Percentiles rank a stretch among this genome's conserved stretches.
phyloP scores from a whole-genome alignment of 30 jellyfish, hydroid and myxozoan species.

The Phacellophora camtschatica region DNA sequence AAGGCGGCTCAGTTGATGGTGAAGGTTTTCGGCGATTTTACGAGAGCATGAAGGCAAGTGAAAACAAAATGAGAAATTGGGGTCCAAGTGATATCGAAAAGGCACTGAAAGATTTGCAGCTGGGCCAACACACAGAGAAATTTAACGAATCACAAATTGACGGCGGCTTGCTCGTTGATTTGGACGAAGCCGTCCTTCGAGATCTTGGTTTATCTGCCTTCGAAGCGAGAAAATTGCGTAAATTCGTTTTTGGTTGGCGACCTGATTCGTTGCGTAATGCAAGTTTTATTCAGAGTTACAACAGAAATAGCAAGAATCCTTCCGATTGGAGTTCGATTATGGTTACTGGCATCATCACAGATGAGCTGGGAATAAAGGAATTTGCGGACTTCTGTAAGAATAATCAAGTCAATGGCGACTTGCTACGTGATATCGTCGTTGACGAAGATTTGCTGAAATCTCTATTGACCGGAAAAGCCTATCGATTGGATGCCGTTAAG shows the following conservation, averaged over 20 bases:
- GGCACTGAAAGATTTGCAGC: slow-evolving; percentile 47
- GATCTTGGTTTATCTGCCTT: slow-evolving; percentile 78
- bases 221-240: slow-evolving; percentile 91
- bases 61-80: slow-evolving; percentile 78
- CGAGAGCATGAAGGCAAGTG: slow-evolving; percentile 77
- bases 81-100: slow-evolving; percentile 77
- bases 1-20: slow-evolving; percentile 46
- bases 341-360: slow-evolving; percentile 52
- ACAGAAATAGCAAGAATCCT: slow-evolving; percentile 71
- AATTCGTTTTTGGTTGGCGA: slow-evolving; percentile 95
- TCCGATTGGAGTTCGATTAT: slow-evolving; percentile 75
- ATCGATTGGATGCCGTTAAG: slow-evolving; percentile 70
- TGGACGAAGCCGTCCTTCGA: slow-evolving; percentile 89
- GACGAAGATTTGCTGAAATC: slow-evolving; percentile 73
- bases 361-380: slow-evolving; percentile 64
- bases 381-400: slow-evolving; percentile 70
- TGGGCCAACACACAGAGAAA: slow-evolving; percentile 41
- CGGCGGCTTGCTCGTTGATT: slow-evolving; percentile 82
- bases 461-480: slow-evolving; percentile 58
- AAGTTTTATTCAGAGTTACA: slow-evolving; percentile 21
- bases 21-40: slow-evolving; percentile 67
- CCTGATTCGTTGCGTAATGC: slow-evolving; percentile 71
- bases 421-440: slow-evolving; percentile 76
- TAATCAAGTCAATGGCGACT: slow-evolving; percentile 94
- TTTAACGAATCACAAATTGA: slow-evolving; percentile 85